Evolutionary conservation across 2,797 vertebrate genomes (phyloP).

Genomic region (Melanotaenia nigrans): DNA sequence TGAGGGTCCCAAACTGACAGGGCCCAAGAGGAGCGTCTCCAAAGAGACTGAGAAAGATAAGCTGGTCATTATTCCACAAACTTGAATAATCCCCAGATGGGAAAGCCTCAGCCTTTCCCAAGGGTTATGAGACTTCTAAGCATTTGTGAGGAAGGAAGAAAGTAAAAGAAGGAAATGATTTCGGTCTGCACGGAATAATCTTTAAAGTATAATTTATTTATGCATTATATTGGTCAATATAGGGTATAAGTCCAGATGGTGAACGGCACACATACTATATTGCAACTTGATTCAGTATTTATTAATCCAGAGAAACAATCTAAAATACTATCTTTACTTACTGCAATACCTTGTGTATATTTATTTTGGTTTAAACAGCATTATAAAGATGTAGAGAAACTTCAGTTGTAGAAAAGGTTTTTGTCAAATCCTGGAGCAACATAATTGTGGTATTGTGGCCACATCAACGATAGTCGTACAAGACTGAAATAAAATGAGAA

Average conservation of each 20-base stretch:
- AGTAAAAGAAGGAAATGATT: constrained; percentile 17
- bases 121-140: constrained; percentile 58
- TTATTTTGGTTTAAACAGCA: not conserved
- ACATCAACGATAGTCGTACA: not conserved
- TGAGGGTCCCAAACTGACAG: constrained; percentile 65
- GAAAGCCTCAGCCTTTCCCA: constrained; percentile 52
- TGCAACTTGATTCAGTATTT: not conserved
- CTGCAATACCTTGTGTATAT: not conserved
- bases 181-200: constrained; percentile 14
- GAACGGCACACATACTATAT: not conserved
- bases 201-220: constrained; percentile 20
- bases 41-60: constrained; percentile 71
- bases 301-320: not conserved
- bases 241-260: not conserved
- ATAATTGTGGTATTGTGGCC: not conserved
- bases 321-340: not conserved
- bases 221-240: not conserved
- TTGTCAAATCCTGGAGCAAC: not conserved
- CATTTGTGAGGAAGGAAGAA: constrained; percentile 21
- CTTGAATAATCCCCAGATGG: constrained; percentile 73
- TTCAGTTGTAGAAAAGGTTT: no score
- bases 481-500: not conserved
- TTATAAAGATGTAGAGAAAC: no score
- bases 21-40: constrained; percentile 71
- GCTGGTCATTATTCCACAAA: constrained; percentile 76